Evolutionary conservation across 2,888 invertebrate species (phyloP).

Genomic region (Machimus rusticus): DNA sequence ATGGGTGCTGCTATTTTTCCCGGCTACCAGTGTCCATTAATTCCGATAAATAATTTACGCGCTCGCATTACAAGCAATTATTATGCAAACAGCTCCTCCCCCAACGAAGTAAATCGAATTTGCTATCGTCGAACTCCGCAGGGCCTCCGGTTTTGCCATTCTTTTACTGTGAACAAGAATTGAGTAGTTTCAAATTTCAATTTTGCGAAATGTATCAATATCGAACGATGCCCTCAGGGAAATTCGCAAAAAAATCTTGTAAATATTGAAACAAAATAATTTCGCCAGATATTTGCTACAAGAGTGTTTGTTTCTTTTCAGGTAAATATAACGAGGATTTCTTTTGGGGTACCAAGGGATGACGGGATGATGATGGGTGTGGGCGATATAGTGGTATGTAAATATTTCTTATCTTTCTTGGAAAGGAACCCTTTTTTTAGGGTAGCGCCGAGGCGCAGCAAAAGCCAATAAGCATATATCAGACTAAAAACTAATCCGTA

Average conservation of each 20-base stretch:
- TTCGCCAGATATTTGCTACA: conserved; percentile 22
- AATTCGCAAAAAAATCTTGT: conserved; percentile 28
- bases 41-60: neutral
- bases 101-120: neutral
- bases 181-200: neutral
- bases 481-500: conserved; percentile 37
- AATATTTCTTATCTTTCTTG: neutral
- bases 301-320: conserved; percentile 43
- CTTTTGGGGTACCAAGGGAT: neutral
- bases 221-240: neutral
- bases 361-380: neutral
- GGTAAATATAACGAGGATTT: conserved; percentile 38
- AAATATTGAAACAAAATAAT: conserved; percentile 44
- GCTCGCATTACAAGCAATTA: neutral
- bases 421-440: neutral
- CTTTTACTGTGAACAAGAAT: neutral
- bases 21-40: neutral
- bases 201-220: neutral
- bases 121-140: neutral
- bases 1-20: neutral
- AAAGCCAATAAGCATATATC: conserved; percentile 43
- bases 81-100: neutral
- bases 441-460: neutral
- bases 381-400: neutral
- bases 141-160: neutral